Evolutionary conservation across 2,888 invertebrate species (phyloP), one percentile per base, ranked within the genome.

Genomic region (Drosophila sordidula): DNA sequence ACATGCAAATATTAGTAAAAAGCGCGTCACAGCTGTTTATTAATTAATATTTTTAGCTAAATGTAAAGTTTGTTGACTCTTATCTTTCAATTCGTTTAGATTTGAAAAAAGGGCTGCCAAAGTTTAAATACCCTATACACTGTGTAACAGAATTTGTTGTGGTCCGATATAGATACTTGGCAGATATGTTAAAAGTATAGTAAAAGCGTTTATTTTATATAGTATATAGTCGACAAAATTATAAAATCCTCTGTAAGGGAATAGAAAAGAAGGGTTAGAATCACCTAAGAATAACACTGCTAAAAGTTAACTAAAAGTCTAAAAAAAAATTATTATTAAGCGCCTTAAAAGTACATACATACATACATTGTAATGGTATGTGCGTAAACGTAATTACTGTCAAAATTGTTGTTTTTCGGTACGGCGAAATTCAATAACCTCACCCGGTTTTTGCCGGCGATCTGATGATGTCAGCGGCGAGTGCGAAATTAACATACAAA

Each of bases 381-480:
- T 68, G 39, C 55, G 39, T 55, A 70, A 59, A 49, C 51, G 73
- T 69, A 69, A 69, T 75, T 54, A 68, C 57, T 50, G 49, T 50
- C 34, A 50, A 39, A 16, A 59, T 65, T 26, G 22, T 22, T 50
- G 9, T 25, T 32, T 34, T 63, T 59, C 46, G 54, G 38, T 25
- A 16, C 38, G 26, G 38, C 55, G 26, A 65, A 73, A 70, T 80
- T 85, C 74, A 83, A 74, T 83, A 80, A 68, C 65, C 78, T 59
- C 63, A 69, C 67, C 65, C 38, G 49, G 16, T 9, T 61, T 55
- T 56, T 54, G 71, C 54, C 50, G 39, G 32, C 29, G 67, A 57
- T 67, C 57, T 51, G 84, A 87, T 83, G 83, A 83, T 78, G 84
- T 83, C 83, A 83, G 81, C 80, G 72, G 79, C 80, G 72, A 49